These are phyloP conservation scores for Ctenodactylus gundi DNA, from an alignment of 2,113 vertebrate species.

Conservation along the genomic window DNA sequence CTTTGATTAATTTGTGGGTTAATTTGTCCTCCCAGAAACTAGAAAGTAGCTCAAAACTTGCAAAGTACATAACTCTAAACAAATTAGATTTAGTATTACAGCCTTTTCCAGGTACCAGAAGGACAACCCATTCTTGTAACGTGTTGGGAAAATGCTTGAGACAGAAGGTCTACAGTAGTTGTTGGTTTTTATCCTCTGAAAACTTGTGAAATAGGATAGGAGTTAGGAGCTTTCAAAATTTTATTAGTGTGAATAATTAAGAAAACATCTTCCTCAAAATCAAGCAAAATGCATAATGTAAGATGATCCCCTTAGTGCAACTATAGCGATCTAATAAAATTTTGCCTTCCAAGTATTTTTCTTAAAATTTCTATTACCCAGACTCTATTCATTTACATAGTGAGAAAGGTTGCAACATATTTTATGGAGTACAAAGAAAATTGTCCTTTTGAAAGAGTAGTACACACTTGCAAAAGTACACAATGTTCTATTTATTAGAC, in stretches of 20 bases:
- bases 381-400: neutral
- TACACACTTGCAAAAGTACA: neutral
- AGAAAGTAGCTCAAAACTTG: neutral
- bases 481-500: neutral
- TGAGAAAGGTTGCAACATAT: neutral
- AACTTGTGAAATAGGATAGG: neutral
- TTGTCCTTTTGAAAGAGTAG: neutral
- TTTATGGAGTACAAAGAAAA: neutral
- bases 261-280: neutral
- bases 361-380: neutral
- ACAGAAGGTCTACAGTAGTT: neutral
- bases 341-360: neutral
- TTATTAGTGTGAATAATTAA: neutral
- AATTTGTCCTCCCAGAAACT: neutral
- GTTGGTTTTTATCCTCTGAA: neutral
- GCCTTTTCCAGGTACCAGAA: neutral
- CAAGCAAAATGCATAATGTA: neutral
- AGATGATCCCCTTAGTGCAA: neutral
- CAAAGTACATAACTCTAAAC: neutral
- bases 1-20: neutral
- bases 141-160: neutral
- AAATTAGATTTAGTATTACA: neutral
- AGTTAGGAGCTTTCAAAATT: neutral
- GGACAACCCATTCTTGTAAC: neutral
- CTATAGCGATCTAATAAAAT: neutral